A percentile compares a stretch with the other conserved stretches of the same genome.
phyloP scores from a whole-genome alignment of 2,888 invertebrate species.

The Caenorhabditis virilis region DNA sequence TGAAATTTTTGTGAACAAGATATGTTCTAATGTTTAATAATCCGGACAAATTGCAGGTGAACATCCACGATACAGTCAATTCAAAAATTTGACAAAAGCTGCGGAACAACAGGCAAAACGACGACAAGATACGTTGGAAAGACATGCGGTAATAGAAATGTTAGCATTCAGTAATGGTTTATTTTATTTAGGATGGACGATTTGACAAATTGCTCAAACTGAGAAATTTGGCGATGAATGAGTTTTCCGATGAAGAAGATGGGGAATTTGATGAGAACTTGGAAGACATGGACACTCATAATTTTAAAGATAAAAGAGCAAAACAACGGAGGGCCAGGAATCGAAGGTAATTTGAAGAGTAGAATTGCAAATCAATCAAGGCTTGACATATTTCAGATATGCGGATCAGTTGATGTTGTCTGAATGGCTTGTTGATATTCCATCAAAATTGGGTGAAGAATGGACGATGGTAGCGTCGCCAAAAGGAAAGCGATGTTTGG shows the following conservation, averaged over 20 bases:
- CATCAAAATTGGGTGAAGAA: slow-evolving; percentile 71
- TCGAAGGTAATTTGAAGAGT: too few species aligned
- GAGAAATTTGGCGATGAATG: slow-evolving; percentile 25
- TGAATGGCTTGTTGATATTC: slow-evolving; percentile 89
- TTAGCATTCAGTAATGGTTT: too few species aligned
- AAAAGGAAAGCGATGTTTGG: slow-evolving; percentile 81
- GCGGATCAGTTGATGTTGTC: slow-evolving; percentile 78
- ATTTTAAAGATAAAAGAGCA: background rate
- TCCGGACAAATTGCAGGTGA: slow-evolving; percentile 28
- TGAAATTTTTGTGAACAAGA: too few species aligned
- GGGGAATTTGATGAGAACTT: background rate
- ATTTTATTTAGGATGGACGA: slow-evolving; percentile 15
- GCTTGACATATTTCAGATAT: too few species aligned
- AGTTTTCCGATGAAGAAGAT: slow-evolving; percentile 22
- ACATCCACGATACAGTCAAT: slow-evolving; percentile 51
- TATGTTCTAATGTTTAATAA: too few species aligned
- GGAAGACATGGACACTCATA: background rate
- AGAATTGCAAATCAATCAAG: too few species aligned
- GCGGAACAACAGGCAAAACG: slow-evolving; percentile 56
- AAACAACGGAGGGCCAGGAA: background rate
- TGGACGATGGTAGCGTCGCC: slow-evolving; percentile 78
- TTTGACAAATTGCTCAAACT: slow-evolving; percentile 24
- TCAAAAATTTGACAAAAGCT: slow-evolving; percentile 44
- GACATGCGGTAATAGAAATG: slow-evolving; percentile 11
- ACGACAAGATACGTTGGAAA: slow-evolving; percentile 49